These are phyloP conservation scores for Megastigmus dorsalis DNA, from an alignment of 2,888 invertebrate species.

Conservation along the genomic window DNA sequence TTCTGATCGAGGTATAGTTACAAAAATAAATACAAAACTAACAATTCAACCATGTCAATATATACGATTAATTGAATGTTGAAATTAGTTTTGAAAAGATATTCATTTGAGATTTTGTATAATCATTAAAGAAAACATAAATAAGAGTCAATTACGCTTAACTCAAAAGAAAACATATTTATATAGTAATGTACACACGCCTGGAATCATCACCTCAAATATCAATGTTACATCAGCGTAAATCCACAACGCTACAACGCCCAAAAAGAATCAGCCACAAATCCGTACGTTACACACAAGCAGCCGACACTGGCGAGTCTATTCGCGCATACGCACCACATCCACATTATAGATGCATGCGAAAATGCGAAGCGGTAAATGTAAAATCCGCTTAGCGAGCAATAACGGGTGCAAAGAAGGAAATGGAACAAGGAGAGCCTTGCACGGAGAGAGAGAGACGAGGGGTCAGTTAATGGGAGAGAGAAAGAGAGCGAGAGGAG, in stretches of 20 bases:
- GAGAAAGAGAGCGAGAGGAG: not conserved
- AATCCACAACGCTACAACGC: not conserved
- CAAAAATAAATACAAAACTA: too few species aligned
- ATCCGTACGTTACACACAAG: not conserved
- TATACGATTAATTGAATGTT: too few species aligned
- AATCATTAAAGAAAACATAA: too few species aligned
- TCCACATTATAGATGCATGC: too few species aligned
- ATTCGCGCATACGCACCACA: too few species aligned
- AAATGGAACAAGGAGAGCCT: conserved; percentile 42
- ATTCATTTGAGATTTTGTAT: too few species aligned
- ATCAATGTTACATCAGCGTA: not conserved
- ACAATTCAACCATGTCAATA: too few species aligned
- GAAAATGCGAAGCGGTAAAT: not conserved
- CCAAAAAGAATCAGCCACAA: not conserved
- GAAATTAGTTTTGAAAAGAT: too few species aligned
- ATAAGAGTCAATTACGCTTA: too few species aligned
- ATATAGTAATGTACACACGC: too few species aligned
- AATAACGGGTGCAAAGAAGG: conserved; percentile 42
- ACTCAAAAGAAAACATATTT: not conserved
- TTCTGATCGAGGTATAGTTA: too few species aligned
- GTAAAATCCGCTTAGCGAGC: conserved; percentile 38
- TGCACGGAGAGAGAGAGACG: too few species aligned
- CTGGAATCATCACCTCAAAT: not conserved
- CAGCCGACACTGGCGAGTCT: not conserved
- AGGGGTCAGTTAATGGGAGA: conserved; percentile 38